Base-by-base conservation (phyloP, 2,797 vertebrate species). In the Enteromius thamalakanensis region DNA sequence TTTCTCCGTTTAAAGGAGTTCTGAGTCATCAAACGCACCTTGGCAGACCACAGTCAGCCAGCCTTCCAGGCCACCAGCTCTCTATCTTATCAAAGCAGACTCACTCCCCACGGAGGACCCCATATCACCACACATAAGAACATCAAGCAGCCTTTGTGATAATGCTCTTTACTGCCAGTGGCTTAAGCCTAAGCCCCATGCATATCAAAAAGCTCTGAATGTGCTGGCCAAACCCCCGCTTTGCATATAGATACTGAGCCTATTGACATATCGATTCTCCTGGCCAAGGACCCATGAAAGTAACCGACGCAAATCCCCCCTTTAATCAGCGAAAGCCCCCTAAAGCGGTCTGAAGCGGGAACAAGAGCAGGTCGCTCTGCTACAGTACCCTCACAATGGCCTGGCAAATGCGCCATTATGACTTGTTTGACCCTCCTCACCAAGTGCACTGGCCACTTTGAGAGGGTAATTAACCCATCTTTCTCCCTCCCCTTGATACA, bases 391-490 rank as follows among this genome's bases (percentile, higher is more conserved):
- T 45, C 58, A 83, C 85, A 79, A 83, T 83, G 75, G 84, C 78
- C 86, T 85, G 80, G 86, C 84, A 89, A 87, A 85, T 83, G 80
- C 40, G 7, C 71, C 81, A 83, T 87, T 83, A 87, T 85, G 84
- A 76, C 79, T 53, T 69, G 78, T 65, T 47, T 82, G 83, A 83
- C 80, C 83, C 65, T 78, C 78, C 83, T 74, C 80, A 81, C 58
- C 72, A 80, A 85, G 83, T 80, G 81, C 81, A 65, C 71, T 65
- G 86, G 64, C 77, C 81, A 87, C 86, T 85, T 83, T 81, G 81
- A 75, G 77, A 85, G 80, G 53, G 82, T 81, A 86, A 89, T 89
- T 87, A 89, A 86, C 87, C 87, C 81, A 77, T 83, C 77, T 70
- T 85, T 80, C 69, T 75, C 37, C 78, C 4, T 6, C 37, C 45